Base-by-base conservation (phyloP, 2,113 vertebrate species). In the Phyllostomus discolor region DNA sequence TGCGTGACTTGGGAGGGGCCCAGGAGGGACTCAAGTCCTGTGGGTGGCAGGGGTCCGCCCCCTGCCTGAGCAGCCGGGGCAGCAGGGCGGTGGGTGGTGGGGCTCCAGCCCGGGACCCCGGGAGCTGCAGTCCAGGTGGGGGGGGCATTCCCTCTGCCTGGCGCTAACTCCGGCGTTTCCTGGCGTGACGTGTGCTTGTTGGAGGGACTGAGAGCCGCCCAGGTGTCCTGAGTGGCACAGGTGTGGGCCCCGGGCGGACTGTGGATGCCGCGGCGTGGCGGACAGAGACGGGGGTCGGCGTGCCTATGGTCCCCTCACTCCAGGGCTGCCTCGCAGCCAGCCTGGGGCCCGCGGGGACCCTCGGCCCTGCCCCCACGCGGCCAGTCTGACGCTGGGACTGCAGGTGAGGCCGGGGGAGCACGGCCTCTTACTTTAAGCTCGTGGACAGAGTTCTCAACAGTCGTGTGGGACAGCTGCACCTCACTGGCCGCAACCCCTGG, bases 161-260 rank as follows among this genome's bases (percentile, higher is more conserved):
- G 24, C 10, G 0, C 33, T 4, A 4, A n/a, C 28, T 12, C 64
- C 8, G 16, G 20, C 12, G n/a, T 54, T 15, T 38, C n/a, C 15
- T 0, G 3, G 26, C 0, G 3, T 4, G 48, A 54, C 17, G 14
- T 7, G 50, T 46, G 33, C 35, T 43, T 12, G 2, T 0, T 14
- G 48, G 38, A 22, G 54, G 16, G 26, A 14, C 26, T 31, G 62
- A 9, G 62, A 28, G 57, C 57, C 24, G 9, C 57, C 57, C 57
- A 3, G 24, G 57, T 9, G 62, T 31, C 28, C 26, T 31, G 11
- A 64, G 26, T 14, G 28, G 62, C 62, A 31, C 28, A 10, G 26
- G 12, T 10, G 4, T 10, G 28, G 59, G 59, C 24, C 59, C 31
- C 10, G 59, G 26, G 24, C 59, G 12, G 54, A 24, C 22, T 57